A percentile compares a stretch with the other conserved stretches of the same genome.
phyloP scores from a whole-genome alignment of 2,797 vertebrate genomes.

The Microhierax caerulescens region DNA sequence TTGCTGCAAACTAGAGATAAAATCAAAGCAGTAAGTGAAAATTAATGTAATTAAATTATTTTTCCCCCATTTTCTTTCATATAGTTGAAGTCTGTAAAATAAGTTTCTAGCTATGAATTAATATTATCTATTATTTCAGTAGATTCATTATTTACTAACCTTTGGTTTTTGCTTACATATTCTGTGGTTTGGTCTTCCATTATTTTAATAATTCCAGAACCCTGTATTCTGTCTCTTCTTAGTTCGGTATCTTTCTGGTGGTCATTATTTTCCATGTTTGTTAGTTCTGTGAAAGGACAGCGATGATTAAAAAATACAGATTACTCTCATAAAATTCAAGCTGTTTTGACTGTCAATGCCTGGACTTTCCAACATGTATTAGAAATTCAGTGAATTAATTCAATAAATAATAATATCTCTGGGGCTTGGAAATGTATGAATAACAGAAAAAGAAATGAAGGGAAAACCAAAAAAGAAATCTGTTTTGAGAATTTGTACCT shows the following conservation, averaged over 20 bases:
- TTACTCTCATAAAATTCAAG: background rate
- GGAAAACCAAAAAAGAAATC: background rate
- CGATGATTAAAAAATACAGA: slow-evolving; percentile 28
- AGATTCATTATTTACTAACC: slow-evolving; percentile 72
- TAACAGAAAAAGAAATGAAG: background rate
- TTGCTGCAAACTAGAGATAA: slow-evolving; percentile 48
- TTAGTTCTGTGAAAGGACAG: slow-evolving; percentile 39
- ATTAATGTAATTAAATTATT: background rate
- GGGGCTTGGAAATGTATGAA: background rate
- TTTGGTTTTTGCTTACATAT: slow-evolving; percentile 47
- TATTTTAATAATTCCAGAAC: slow-evolving; percentile 71
- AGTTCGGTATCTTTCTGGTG: slow-evolving; percentile 21
- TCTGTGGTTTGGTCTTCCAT: slow-evolving; percentile 71
- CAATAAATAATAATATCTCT: background rate
- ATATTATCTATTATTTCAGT: background rate
- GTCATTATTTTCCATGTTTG: background rate
- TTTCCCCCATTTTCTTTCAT: background rate
- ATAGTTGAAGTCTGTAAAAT: background rate
- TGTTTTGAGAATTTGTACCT: background rate
- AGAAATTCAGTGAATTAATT: background rate
- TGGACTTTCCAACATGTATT: background rate
- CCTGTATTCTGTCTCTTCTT: slow-evolving; percentile 59
- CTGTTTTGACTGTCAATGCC: background rate
- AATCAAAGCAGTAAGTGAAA: slow-evolving; percentile 42
- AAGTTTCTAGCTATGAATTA: background rate